phyloP scores from a whole-genome alignment of 2,797 vertebrate genomes.

The Sandelia bainsii region DNA sequence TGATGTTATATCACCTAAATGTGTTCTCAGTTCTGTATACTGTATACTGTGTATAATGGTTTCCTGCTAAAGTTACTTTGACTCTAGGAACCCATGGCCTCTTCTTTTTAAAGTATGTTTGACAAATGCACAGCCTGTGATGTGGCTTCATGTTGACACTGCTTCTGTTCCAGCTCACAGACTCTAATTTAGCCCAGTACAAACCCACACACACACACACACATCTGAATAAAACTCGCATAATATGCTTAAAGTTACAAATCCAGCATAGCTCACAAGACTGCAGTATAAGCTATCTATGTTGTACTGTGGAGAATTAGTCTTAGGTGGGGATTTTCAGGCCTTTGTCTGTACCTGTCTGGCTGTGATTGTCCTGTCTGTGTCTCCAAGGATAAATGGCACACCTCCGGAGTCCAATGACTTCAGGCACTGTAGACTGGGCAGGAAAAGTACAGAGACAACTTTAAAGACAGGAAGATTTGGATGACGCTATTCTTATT shows the following conservation, averaged over 20 bases:
- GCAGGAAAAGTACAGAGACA: conserved; percentile 44
- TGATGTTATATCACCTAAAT: neutral
- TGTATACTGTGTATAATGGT: conserved; percentile 7
- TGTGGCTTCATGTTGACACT: conserved; percentile 79
- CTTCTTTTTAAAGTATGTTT: conserved; percentile 76
- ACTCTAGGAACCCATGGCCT: conserved; percentile 43
- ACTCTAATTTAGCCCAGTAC: conserved; percentile 72
- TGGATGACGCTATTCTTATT: conserved; percentile 35
- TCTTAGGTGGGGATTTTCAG: conserved; percentile 19
- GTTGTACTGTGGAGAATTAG: neutral
- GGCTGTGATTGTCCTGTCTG: neutral
- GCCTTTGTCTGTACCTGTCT: conserved; percentile 24
- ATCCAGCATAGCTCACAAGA: conserved; percentile 15
- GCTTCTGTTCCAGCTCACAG: conserved; percentile 65
- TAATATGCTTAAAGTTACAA: conserved; percentile 42
- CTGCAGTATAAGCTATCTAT: neutral
- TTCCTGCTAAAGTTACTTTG: conserved; percentile 33
- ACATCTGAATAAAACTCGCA: conserved; percentile 36
- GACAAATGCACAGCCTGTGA: conserved; percentile 75
- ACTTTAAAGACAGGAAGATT: conserved; percentile 43
- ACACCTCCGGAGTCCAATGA: neutral
- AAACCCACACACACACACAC: conserved; percentile 45
- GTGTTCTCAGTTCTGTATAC: neutral
- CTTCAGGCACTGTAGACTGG: conserved; percentile 31
- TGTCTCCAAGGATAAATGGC: neutral